Base-by-base conservation (phyloP, 1,140 invertebrate genomes). In the Thalassaphorura encarpata region DNA sequence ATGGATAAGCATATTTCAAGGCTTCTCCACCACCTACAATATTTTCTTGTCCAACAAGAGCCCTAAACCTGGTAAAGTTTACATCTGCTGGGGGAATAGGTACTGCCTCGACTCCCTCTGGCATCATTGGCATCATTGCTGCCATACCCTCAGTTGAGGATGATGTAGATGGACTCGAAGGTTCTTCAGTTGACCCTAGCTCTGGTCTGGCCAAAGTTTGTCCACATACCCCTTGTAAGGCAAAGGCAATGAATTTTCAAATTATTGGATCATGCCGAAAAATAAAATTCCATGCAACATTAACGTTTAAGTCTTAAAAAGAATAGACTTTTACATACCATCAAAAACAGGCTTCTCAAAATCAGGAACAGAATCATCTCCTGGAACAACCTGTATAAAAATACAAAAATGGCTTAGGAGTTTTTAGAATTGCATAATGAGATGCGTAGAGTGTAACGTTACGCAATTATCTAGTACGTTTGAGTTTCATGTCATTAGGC, bases 1-100 rank as follows among this genome's bases (percentile, higher is more conserved):
- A 66, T 28, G 64, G 64, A 49, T 58, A 64, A n/a, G 63, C 59
- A 19, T 53, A 58, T 27, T 52, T 45, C 0, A 61, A 54, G 4
- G 54, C 54, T 57, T 62, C 52, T n/a, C 54, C 48, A 4, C 48
- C 48, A 11, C 48, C 48, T 5, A 51, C 33, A 27, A 51, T 51
- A 39, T 51, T 21, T 18, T 19, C 41, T 43, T 43, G n/a, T n/a
- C n/a, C n/a, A n/a, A n/a, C n/a, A n/a, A n/a, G n/a, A n/a, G n/a
- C n/a, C n/a, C n/a, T n/a, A n/a, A n/a, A n/a, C n/a, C n/a, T n/a
- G n/a, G n/a, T n/a, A n/a, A n/a, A n/a, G n/a, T 36, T n/a, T n/a
- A 36, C 11, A 36, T 11, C 33, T 36, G 33, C 11, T 36, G 11
- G 11, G n/a, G 33, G 33, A 36, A n/a, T 11, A 11, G 11, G 52